Percentiles rank a stretch among this genome's conserved stretches.
These are phyloP conservation scores for Dinoponera quadriceps DNA, from an alignment of 1,140 invertebrate species.

Conservation along the genomic window DNA sequence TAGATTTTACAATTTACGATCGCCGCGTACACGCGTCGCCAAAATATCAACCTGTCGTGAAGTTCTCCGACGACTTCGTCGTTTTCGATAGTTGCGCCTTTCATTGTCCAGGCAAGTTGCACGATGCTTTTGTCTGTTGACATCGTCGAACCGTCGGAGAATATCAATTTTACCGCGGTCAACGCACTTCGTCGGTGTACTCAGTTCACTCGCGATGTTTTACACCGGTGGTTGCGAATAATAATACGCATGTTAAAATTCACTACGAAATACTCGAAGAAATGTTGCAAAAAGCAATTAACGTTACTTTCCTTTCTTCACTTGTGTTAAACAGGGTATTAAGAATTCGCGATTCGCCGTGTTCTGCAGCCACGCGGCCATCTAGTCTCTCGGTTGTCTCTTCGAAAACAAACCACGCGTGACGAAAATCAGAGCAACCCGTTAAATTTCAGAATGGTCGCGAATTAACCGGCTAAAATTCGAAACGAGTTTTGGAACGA, in stretches of 20 bases:
- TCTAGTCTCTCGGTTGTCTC: neutral
- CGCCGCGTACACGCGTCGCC: constrained; percentile 69
- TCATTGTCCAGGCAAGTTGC: neutral
- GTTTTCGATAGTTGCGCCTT: constrained; percentile 34
- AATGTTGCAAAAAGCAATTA: neutral
- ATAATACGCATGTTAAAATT: constrained; percentile 3
- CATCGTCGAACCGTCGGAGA: neutral
- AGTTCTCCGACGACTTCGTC: constrained; percentile 56
- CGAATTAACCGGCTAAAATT: constrained; percentile 51
- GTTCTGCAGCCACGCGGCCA: neutral
- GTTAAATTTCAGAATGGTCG: constrained; percentile 40
- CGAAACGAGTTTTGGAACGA: constrained; percentile 63
- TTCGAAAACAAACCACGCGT: constrained; percentile 2
- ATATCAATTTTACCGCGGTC: constrained; percentile 22
- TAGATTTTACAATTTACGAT: constrained; percentile 86
- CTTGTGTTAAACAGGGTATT: neutral
- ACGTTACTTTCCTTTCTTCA: neutral
- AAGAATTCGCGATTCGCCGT: neutral
- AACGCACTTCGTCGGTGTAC: neutral
- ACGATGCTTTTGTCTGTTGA: constrained; percentile 24
- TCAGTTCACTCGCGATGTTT: neutral
- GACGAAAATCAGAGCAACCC: constrained; percentile 26
- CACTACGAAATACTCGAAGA: neutral
- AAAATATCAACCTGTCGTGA: constrained; percentile 72
- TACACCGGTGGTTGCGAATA: neutral